Base-by-base conservation (phyloP, 2,797 vertebrate species). In the Sebastes oblongus region DNA sequence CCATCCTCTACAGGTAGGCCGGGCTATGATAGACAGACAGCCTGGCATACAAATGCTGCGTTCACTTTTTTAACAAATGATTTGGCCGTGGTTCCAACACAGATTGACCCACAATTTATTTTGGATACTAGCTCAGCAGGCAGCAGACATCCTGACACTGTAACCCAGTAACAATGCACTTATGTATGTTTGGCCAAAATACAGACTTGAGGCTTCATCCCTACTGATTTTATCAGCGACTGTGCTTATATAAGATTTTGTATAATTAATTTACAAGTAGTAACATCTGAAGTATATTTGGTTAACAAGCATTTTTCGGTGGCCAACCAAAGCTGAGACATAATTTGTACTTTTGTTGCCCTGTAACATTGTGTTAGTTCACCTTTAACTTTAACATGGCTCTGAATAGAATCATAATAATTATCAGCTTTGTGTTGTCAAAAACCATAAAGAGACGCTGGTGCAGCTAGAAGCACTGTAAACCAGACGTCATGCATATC, bases 1-100 rank as follows among this genome's bases (percentile, higher is more conserved):
- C 67, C 42, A 77, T 86, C 81, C 66, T 66, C 80, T 64, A 84
- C 86, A 91, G 87, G 90, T 85, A 83, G 66, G 69, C 42, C 18
- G 2, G n/a, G 27, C 58, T 64, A 14, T 72, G 56, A 82, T 52
- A 50, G 66, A 69, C 16, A 52, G 20, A 52, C 39, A 76, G 75
- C 22, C 50, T 27, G 39, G 80, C 50, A 72, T 60, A 70, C 68
- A 72, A 72, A 86, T 70, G 25, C 55, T 67, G 20, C 10, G 55
- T 77, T 86, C 60, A 27, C 3, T 27, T 68, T 39, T 58, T 25
- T 50, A 74, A 73, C 59, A 79, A 30, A 69, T 24, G 1, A 59
- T 30, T 64, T 39, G 4, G 24, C n/a, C 12, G 7, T 58, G 34
- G 68, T 34, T 46, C 34, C 11, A 25, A 32, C 34, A 60, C 50